Conservation (phyloP, 1,140 invertebrate species). For the Agrilus planipennis region DNA sequence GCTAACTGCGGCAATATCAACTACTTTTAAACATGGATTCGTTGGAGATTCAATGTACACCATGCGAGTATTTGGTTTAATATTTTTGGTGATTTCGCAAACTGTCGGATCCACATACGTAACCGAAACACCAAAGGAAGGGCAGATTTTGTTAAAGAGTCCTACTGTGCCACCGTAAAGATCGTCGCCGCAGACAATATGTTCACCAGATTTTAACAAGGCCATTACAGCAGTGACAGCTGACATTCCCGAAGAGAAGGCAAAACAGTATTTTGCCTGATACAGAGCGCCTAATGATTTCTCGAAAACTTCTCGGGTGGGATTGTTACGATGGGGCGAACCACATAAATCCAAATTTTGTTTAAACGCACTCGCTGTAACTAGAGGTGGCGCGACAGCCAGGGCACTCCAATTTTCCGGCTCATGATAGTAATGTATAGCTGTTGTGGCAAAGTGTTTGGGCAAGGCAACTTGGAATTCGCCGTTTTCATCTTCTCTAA, state of each 20-base stretch:
- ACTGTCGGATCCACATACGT: constrained; percentile 71
- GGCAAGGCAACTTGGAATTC: constrained; percentile 33
- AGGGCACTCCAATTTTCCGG: constrained; percentile 70
- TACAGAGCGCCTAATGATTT: constrained; percentile 83
- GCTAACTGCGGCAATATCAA: constrained; percentile 55
- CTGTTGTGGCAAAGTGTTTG: constrained; percentile 69
- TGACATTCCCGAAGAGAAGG: constrained; percentile 84
- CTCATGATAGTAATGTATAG: constrained; percentile 83
- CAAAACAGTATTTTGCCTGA: constrained; percentile 73
- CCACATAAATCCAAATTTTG: constrained; percentile 79
- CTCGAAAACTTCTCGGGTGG: constrained; percentile 81
- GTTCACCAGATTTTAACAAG: constrained; percentile 77
- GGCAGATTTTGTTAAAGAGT: constrained; percentile 46
- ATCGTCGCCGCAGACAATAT: constrained; percentile 86
- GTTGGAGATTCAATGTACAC: constrained; percentile 81
- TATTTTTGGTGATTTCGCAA: constrained; percentile 51
- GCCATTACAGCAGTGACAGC: constrained; percentile 65
- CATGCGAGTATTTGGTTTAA: constrained; percentile 76
- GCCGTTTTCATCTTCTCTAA: too few species aligned
- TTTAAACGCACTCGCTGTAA: constrained; percentile 86
- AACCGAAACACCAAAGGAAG: constrained; percentile 56
- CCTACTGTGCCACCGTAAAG: constrained; percentile 89
- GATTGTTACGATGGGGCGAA: constrained; percentile 93
- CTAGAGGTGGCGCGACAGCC: constrained; percentile 78
- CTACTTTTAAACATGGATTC: constrained; percentile 68